Evolutionary conservation across 2,888 invertebrate species (phyloP).

Genomic region (Lepeophtheirus nordmannii): DNA sequence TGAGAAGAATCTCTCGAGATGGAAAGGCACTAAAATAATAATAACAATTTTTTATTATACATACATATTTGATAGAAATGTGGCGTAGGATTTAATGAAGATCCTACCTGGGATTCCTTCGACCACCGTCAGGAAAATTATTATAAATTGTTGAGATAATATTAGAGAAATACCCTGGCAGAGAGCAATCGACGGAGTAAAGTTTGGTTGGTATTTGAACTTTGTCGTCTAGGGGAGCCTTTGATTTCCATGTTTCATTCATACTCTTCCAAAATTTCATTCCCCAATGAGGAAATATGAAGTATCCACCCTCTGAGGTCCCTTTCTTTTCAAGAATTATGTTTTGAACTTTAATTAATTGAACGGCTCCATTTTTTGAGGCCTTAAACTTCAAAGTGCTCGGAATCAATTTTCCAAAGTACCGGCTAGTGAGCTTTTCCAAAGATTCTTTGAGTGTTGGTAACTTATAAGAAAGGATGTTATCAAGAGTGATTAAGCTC

Average conservation of each 20-base stretch:
- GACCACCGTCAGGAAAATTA: not conserved
- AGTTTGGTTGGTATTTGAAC: not conserved
- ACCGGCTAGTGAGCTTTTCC: not conserved
- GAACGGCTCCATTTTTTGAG: not conserved
- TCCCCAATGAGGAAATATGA: not conserved
- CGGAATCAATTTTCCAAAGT: not conserved
- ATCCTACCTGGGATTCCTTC: not conserved
- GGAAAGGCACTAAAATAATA: not conserved
- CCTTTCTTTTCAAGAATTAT: not conserved
- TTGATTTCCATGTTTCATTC: not conserved
- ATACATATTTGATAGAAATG: no score
- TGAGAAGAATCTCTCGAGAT: not conserved
- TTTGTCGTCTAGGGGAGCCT: not conserved
- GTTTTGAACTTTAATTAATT: not conserved
- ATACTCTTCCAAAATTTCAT: not conserved
- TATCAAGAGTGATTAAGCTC: not conserved
- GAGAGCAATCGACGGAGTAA: not conserved
- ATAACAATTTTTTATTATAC: no score
- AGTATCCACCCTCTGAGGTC: not conserved
- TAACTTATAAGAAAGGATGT: not conserved
- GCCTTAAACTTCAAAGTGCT: not conserved
- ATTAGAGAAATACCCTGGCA: not conserved
- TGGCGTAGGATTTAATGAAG: no score
- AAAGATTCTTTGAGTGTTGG: not conserved
- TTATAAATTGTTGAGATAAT: not conserved